Conservation (phyloP, 2,113 vertebrate genomes). For the Semnornis frantzii region DNA sequence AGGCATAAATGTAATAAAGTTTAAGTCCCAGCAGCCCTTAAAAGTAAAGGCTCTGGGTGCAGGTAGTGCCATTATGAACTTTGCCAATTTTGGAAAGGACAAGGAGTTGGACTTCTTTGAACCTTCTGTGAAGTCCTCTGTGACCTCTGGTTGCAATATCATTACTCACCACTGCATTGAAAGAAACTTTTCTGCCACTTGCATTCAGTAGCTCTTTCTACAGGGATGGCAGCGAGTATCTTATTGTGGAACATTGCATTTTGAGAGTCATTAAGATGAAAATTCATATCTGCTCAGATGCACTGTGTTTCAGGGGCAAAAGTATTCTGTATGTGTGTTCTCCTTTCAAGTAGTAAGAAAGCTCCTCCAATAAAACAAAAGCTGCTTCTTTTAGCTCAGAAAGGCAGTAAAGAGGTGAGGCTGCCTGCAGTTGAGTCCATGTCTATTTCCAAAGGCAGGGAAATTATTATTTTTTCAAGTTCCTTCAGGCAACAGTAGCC, state of each 20-base stretch:
- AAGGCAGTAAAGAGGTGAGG: conserved; percentile 21
- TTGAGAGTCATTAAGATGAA: background rate
- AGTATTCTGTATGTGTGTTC: background rate
- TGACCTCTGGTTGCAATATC: background rate
- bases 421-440: conserved; percentile 12
- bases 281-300: background rate
- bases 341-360: background rate
- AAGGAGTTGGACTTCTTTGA: background rate
- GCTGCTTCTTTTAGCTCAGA: background rate
- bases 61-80: background rate
- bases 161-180: background rate
- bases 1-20: background rate
- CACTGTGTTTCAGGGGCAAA: background rate
- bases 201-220: background rate
- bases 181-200: background rate
- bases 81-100: background rate
- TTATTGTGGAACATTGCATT: background rate
- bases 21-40: background rate
- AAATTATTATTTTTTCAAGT: conserved; percentile 66
- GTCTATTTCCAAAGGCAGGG: conserved; percentile 62
- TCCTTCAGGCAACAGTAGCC: conserved; percentile 59
- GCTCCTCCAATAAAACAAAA: background rate
- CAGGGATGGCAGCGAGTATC: background rate
- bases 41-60: background rate
- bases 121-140: background rate